phyloP scores from a whole-genome alignment of 2,797 vertebrate species.

The Molossus molossus region DNA sequence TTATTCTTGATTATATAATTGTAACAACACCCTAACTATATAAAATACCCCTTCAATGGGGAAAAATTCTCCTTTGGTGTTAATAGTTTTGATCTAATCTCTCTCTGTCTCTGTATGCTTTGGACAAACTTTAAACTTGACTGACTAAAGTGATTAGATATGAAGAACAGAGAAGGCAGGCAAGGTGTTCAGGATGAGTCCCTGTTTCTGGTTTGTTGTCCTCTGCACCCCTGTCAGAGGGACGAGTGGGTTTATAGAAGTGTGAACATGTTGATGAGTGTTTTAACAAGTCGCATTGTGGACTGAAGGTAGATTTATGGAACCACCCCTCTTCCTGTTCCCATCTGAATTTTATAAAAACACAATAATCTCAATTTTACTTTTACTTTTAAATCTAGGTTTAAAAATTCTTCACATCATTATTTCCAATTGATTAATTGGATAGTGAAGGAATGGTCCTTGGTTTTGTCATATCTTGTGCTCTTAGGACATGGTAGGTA shows the following conservation, averaged over 20 bases:
- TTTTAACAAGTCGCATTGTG: neutral
- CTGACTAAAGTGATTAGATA: neutral
- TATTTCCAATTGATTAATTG: neutral
- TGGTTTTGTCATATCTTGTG: neutral
- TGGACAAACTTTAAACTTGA: neutral
- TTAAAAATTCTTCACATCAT: neutral
- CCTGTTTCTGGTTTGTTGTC: neutral
- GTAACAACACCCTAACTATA: neutral
- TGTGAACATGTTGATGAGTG: neutral
- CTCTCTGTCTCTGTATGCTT: neutral
- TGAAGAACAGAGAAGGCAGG: neutral
- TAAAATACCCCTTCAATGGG: neutral
- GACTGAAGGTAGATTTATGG: neutral
- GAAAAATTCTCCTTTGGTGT: slow-evolving; percentile 18
- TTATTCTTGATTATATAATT: slow-evolving; percentile 25
- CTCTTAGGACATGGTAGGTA: neutral
- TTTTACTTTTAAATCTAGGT: neutral
- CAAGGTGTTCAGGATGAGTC: neutral
- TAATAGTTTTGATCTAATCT: neutral
- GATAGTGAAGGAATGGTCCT: neutral
- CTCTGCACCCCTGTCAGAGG: neutral
- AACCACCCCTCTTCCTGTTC: neutral
- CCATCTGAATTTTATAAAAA: slow-evolving; percentile 52
- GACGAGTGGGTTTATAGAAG: neutral
- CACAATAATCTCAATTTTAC: neutral